A percentile compares a stretch with the other conserved stretches of the same genome.
Conservation (phyloP, 2,888 invertebrate species). For the Cistogaster globosa region DNA sequence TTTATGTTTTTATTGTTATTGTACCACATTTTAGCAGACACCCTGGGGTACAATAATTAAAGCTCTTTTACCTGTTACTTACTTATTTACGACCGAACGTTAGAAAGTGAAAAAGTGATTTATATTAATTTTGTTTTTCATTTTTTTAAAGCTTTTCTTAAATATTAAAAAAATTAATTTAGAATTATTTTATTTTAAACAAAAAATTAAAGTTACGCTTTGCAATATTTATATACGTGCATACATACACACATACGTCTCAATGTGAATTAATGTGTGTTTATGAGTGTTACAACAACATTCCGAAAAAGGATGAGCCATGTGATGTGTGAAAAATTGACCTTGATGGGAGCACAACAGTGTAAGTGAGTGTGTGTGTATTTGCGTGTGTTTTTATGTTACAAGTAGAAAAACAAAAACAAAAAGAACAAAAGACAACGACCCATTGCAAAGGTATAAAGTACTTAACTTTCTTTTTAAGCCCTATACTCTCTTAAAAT, state of each 20-base stretch:
- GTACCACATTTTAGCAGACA: constrained; percentile 34
- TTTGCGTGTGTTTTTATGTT: constrained; percentile 57
- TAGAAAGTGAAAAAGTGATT: background rate
- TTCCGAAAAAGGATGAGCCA: constrained; percentile 59
- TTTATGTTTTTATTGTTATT: constrained; percentile 26
- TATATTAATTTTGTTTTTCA: background rate
- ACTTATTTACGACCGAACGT: background rate
- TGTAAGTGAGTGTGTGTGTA: constrained; percentile 58
- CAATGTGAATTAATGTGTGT: background rate
- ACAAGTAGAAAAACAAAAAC: constrained; percentile 33
- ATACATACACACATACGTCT: background rate
- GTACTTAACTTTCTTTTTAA: constrained; percentile 27
- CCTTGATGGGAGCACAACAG: constrained; percentile 63
- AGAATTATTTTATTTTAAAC: constrained; percentile 21
- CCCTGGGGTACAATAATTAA: constrained; percentile 53
- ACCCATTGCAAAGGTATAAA: constrained; percentile 55
- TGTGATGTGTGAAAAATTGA: constrained; percentile 70
- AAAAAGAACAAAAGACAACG: constrained; percentile 49
- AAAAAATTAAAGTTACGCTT: constrained; percentile 47
- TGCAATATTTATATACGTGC: background rate
- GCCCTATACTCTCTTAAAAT: constrained; percentile 2
- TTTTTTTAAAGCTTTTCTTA: constrained; percentile 45
- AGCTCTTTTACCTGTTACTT: constrained; percentile 31
- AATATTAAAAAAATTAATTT: constrained; percentile 46
- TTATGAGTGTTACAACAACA: constrained; percentile 32